Percentiles rank a stretch among this genome's conserved stretches.
Conservation (phyloP, 2,888 invertebrate species). For the Uloborus plumipes region DNA sequence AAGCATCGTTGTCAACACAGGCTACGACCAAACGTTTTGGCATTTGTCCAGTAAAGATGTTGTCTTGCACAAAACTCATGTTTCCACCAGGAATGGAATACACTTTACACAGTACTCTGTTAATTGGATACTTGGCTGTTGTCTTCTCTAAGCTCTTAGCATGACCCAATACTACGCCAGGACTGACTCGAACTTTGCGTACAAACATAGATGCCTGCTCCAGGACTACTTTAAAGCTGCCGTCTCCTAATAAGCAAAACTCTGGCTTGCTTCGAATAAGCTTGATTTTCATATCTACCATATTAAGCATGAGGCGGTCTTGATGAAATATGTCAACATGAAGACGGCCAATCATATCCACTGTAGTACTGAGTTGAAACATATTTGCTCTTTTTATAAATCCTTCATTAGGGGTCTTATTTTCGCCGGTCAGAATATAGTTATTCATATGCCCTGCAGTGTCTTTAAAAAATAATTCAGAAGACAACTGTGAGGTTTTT, state of each 20-base stretch:
- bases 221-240: conserved; percentile 61
- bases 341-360: conserved; percentile 47
- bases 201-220: conserved; percentile 66
- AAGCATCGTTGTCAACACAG: background rate
- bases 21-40: conserved; percentile 1
- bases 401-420: conserved; percentile 29
- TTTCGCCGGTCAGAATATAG: background rate
- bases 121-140: conserved; percentile 8
- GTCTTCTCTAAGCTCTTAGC: background rate
- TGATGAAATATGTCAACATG: conserved; percentile 45
- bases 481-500: conserved; percentile 22
- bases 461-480: conserved; percentile 24
- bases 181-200: conserved; percentile 64
- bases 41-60: conserved; percentile 6
- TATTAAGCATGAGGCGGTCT: conserved; percentile 28
- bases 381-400: conserved; percentile 11
- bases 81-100: background rate
- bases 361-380: conserved; percentile 2
- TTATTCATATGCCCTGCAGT: background rate
- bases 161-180: conserved; percentile 65
- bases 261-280: conserved; percentile 41
- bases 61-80: conserved; percentile 9
- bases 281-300: conserved; percentile 27
- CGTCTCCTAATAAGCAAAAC: conserved; percentile 38
- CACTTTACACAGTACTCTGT: background rate